Evolutionary conservation across 2,888 invertebrate species (phyloP), one percentile per base, ranked within the genome.

Genomic region (Biston betularia): DNA sequence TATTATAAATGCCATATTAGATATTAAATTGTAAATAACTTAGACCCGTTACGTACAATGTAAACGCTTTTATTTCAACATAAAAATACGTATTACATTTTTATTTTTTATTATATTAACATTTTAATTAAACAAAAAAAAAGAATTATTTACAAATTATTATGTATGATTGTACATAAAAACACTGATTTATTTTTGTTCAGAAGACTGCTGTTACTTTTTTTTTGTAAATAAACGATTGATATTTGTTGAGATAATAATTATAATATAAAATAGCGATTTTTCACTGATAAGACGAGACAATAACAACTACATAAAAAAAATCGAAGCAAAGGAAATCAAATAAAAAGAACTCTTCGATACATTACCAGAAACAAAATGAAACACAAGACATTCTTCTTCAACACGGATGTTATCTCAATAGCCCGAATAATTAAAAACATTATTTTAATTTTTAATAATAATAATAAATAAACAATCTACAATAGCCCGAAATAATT

Each of bases 1-100:
- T 82, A 85, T 83, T 85, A 84, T 86, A 86, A 90, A 88, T 88
- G 93, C 93, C 93, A 93, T 93, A 92, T 89, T 93, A 93, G 93
- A 83, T 87, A 81, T 80, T 89, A 86, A 80, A 76, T 69, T 92
- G 91, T 93, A 92, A 79, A 92, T 90, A 90, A 76, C 73, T 80
- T 90, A 91, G 80, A 79, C 81, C 78, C 76, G 83, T 89, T 89
- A 87, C 83, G 84, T 83, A 85, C 59, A 45, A 87, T 81, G 84
- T 89, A 90, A 81, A 89, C 74, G 83, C 86, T 89, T 89, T 82
- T 86, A 83, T 89, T 90, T 76, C 77, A 79, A 66, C 75, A 75
- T 75, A 72, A 24, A 84, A 78, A 81, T 81, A 87, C 89, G 89
- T 90, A 90, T 89, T 89, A 89, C 88, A 89, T 82, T 84, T 83